Percentiles rank a stretch among this genome's conserved stretches.
These are phyloP conservation scores for Falco peregrinus DNA, from an alignment of 2,797 vertebrate genomes.

Conservation along the genomic window DNA sequence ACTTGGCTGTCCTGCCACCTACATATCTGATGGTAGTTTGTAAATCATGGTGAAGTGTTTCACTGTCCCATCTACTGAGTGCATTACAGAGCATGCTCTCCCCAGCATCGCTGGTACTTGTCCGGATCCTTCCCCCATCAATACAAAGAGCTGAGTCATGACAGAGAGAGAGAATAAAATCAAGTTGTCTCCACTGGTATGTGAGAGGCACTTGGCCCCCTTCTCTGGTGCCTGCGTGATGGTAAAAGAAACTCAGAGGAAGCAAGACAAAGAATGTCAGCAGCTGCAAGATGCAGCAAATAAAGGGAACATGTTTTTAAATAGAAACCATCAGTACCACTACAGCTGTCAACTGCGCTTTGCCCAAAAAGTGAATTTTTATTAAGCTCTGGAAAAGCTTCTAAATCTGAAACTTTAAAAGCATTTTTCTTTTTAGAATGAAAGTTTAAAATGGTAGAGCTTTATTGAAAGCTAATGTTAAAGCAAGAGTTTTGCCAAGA, in stretches of 20 bases:
- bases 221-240: not conserved
- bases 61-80: not conserved
- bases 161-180: not conserved
- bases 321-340: not conserved
- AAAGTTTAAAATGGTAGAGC: not conserved
- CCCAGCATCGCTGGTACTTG: not conserved
- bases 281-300: not conserved
- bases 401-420: not conserved
- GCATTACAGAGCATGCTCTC: not conserved
- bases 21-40: rapidly evolving
- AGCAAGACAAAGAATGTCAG: not conserved
- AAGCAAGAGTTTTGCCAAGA: not conserved
- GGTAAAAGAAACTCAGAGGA: not conserved
- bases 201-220: not conserved
- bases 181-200: not conserved
- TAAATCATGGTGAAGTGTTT: rapidly evolving
- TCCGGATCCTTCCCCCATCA: not conserved
- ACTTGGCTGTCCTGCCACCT: not conserved
- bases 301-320: not conserved
- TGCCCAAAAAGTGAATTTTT: not conserved
- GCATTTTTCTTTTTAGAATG: not conserved
- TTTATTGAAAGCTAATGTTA: constrained; percentile 3
- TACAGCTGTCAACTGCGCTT: not conserved
- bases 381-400: constrained; percentile 3
- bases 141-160: not conserved